phyloP scores from a whole-genome alignment of 2,113 vertebrate genomes.

The Chitala chitala region DNA sequence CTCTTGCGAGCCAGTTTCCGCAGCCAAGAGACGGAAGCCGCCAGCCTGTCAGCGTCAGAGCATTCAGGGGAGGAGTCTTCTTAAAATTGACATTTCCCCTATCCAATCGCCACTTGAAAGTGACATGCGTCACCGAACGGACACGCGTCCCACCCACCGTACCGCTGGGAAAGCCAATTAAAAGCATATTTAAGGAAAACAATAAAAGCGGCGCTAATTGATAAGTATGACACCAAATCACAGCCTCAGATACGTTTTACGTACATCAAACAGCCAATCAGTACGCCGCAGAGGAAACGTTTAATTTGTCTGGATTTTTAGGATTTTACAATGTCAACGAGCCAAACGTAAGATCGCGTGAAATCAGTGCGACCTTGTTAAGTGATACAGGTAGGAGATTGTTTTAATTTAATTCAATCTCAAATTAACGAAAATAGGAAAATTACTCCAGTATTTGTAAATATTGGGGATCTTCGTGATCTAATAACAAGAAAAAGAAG shows the following conservation, averaged over 20 bases:
- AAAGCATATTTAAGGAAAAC: conserved; percentile 23
- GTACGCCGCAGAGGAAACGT: background rate
- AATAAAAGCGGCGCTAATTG: conserved; percentile 19
- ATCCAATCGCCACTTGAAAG: conserved; percentile 24
- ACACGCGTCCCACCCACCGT: conserved; percentile 22
- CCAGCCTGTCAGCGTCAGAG: conserved; percentile 13
- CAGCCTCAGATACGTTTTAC: conserved; percentile 3
- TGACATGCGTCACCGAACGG: conserved; percentile 15
- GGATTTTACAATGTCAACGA: background rate
- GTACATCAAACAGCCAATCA: conserved; percentile 10
- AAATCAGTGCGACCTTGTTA: background rate
- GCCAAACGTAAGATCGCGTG: conserved; percentile 25
- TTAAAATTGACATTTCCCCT: background rate
- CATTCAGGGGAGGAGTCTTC: conserved; percentile 28
- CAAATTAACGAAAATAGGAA: background rate
- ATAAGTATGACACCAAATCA: conserved; percentile 25
- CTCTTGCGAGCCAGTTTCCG: conserved; percentile 34
- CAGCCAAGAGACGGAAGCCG: conserved; percentile 42
- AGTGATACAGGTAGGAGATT: background rate
- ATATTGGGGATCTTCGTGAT: background rate
- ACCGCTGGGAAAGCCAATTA: conserved; percentile 38
- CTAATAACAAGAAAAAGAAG: background rate
- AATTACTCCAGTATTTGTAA: background rate
- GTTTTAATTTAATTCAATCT: background rate
- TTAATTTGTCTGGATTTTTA: background rate